Conservation (phyloP, 1,140 invertebrate species). For the Argopecten irradians region DNA sequence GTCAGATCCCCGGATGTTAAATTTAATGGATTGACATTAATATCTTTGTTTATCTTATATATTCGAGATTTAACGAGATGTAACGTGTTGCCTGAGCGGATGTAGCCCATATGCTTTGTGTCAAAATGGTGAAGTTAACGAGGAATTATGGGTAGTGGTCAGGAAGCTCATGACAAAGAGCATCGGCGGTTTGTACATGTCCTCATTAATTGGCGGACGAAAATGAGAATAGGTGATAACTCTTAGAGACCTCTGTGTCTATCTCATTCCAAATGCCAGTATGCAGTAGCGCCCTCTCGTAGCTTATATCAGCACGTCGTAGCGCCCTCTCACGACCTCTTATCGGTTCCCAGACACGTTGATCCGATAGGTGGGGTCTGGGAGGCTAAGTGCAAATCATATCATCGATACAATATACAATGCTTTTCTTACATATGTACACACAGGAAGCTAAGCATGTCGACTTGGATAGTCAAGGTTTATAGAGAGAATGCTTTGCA, state of each 20-base stretch:
- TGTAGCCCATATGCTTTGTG: not conserved
- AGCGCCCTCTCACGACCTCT: not conserved
- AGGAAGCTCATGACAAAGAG: not conserved
- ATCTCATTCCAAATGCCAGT: not conserved
- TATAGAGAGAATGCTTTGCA: not conserved
- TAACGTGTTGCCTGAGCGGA: not conserved
- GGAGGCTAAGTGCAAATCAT: not conserved
- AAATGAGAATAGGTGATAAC: not conserved
- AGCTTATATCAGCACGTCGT: not conserved
- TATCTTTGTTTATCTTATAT: not conserved
- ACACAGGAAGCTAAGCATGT: not conserved
- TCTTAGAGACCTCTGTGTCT: not conserved
- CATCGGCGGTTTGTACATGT: not conserved
- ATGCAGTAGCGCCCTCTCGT: not conserved
- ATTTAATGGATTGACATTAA: not conserved
- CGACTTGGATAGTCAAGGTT: not conserved
- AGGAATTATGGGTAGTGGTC: not conserved
- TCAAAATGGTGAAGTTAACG: not conserved
- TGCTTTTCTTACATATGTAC: not conserved
- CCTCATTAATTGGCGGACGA: not conserved
- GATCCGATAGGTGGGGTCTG: not conserved
- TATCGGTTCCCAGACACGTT: not conserved
- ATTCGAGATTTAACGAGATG: not conserved
- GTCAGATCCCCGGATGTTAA: not conserved
- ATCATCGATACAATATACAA: not conserved